Conservation (phyloP, 2,113 vertebrate genomes). For the Oceanites oceanicus region DNA sequence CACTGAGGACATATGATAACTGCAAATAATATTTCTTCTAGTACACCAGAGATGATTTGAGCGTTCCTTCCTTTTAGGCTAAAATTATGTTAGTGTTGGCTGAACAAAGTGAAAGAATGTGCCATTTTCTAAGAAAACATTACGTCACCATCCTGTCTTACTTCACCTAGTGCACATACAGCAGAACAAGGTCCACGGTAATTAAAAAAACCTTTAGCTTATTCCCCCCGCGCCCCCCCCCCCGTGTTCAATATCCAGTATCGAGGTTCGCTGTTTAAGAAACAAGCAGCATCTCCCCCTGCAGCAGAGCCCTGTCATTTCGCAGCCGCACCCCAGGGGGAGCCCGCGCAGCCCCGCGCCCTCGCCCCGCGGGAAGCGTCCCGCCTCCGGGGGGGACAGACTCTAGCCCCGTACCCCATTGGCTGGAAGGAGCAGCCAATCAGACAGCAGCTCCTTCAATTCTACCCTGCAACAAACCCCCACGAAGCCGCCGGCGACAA, state of each 20-base stretch:
- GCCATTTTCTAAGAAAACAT: not conserved
- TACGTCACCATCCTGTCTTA: not conserved
- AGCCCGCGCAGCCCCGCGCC: constrained; percentile 18
- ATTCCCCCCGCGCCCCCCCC: no score
- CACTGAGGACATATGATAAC: fast-evolving
- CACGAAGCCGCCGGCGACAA: constrained; percentile 3
- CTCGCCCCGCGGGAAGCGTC: no score
- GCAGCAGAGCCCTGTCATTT: constrained; percentile 36
- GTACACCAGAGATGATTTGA: not conserved
- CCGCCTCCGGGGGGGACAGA: not conserved
- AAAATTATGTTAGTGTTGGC: not conserved
- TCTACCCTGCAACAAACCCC: constrained; percentile 68
- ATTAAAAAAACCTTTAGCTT: not conserved
- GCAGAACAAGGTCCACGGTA: not conserved
- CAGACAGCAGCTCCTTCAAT: not conserved
- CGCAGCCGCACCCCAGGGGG: constrained; percentile 48
- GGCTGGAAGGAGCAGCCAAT: constrained; percentile 66
- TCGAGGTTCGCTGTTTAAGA: not conserved
- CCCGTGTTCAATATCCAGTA: not conserved
- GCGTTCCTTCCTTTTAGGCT: not conserved
- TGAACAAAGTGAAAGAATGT: not conserved
- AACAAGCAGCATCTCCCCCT: not conserved
- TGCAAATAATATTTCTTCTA: not conserved
- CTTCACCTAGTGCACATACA: not conserved
- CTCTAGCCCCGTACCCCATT: constrained; percentile 11